These are phyloP conservation scores for Spheniscus humboldti DNA, from an alignment of 2,797 vertebrate species.

Conservation along the genomic window DNA sequence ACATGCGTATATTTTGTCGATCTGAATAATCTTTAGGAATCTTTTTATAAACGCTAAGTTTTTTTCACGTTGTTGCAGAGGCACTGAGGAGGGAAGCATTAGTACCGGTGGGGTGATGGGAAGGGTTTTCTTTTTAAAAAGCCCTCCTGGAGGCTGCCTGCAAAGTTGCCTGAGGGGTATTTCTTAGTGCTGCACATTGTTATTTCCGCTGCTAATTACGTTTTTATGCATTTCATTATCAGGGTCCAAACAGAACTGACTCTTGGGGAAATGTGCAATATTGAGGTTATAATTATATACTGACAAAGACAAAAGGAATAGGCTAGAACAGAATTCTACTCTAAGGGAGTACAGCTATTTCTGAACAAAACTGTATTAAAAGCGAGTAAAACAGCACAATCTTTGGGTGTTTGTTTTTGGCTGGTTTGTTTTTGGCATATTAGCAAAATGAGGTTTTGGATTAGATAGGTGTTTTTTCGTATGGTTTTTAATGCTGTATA, in stretches of 20 bases:
- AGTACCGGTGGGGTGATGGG: background rate
- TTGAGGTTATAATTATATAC: conserved; percentile 33
- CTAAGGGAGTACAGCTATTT: conserved; percentile 24
- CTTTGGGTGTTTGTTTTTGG: conserved; percentile 30
- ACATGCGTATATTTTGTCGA: background rate
- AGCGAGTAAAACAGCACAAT: conserved; percentile 56
- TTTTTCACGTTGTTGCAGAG: conserved; percentile 10
- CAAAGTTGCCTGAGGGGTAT: conserved; percentile 22
- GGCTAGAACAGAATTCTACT: conserved; percentile 50
- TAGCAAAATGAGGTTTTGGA: conserved; percentile 38
- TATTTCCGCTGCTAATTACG: conserved; percentile 72
- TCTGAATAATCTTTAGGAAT: conserved; percentile 17
- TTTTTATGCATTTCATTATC: conserved; percentile 76
- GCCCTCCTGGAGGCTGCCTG: conserved; percentile 23
- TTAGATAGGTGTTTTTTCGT: conserved; percentile 59
- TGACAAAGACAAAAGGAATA: conserved; percentile 45
- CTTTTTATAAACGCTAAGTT: background rate
- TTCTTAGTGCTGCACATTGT: conserved; percentile 60
- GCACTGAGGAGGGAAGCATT: conserved; percentile 28
- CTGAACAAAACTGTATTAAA: conserved; percentile 63
- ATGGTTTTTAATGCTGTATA: conserved; percentile 63
- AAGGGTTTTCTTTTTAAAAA: conserved; percentile 18
- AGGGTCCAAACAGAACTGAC: conserved; percentile 75
- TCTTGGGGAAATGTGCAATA: conserved; percentile 70
- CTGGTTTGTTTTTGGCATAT: conserved; percentile 32